These are phyloP conservation scores for Myopa tessellatipennis DNA, from an alignment of 2,888 invertebrate genomes.

Conservation along the genomic window DNA sequence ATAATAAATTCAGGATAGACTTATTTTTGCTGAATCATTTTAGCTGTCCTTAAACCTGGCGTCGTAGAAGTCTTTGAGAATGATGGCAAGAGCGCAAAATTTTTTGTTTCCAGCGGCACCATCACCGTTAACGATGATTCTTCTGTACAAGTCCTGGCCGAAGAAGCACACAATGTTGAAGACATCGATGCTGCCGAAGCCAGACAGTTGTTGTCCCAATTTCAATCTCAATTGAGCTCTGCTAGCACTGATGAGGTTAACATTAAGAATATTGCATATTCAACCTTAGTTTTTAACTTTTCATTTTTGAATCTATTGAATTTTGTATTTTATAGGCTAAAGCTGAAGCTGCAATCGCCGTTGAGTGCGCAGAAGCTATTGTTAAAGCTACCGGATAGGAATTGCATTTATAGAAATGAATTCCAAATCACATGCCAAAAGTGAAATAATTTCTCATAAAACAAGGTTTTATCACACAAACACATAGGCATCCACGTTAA, in stretches of 20 bases:
- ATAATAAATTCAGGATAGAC: neutral
- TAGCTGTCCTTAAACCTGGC: slow-evolving; percentile 93
- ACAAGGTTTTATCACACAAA: slow-evolving; percentile 17
- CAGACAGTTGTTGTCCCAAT: slow-evolving; percentile 84
- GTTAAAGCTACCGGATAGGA: slow-evolving; percentile 82
- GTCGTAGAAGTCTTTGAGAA: slow-evolving; percentile 91
- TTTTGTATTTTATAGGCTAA: slow-evolving; percentile 71
- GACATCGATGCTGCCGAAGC: slow-evolving; percentile 84
- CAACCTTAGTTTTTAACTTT: slow-evolving; percentile 6
- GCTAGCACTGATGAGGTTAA: slow-evolving; percentile 83
- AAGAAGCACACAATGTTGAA: slow-evolving; percentile 92
- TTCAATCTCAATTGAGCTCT: slow-evolving; percentile 83
- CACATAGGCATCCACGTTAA: neutral
- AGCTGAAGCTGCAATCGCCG: slow-evolving; percentile 92
- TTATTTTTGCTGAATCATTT: neutral
- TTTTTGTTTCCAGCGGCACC: slow-evolving; percentile 96
- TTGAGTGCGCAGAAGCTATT: slow-evolving; percentile 95
- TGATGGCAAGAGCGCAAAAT: slow-evolving; percentile 84
- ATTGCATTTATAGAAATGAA: slow-evolving; percentile 31
- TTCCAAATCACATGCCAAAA: slow-evolving; percentile 38
- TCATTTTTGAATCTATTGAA: neutral
- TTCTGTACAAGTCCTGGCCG: slow-evolving; percentile 93
- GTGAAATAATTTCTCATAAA: slow-evolving; percentile 32
- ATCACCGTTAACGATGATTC: slow-evolving; percentile 96
- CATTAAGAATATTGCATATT: neutral